Base-by-base conservation (phyloP, 1,140 invertebrate species). In the Plodia interpunctella region DNA sequence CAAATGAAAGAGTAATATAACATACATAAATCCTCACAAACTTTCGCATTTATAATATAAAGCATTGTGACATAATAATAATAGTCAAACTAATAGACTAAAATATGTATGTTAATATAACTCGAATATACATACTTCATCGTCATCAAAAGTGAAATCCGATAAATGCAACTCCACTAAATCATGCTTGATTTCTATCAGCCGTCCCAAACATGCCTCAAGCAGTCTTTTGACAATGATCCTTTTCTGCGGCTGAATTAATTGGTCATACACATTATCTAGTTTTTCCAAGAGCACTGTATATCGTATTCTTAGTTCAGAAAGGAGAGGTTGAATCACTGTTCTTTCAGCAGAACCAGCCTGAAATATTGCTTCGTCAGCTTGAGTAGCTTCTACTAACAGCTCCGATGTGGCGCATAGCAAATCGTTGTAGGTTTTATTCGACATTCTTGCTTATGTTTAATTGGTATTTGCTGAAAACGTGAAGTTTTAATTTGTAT, bases 221-320 rank as follows among this genome's bases (percentile, higher is more conserved):
- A 98, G 80, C 1, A 97, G 78, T 64, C 94, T 93, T 51, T 93
- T 93, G 0, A 98, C 90, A 2, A 98, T 88, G 25, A 94, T 74
- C 49, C 97, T 90, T 80, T 98, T 98, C 83, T 99, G 98, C 0
- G 97, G 97, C 77, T 99, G 98, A 21, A 98, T 91, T 58, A 98
- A 92, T 89, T 97, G 97, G 78, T 98, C 97, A 72, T 98, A 96
- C 59, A 96, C 96, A 62, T 93, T 87, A 73, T 96, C 94, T 9
- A 99, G 76, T 62, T 93, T 93, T 59, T 95, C 93, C 10, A 95
- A 92, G 0, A 96, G 91, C 13, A 94, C 85, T 2, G 97, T 94
- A 72, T 98, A 98, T 56, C 94, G 93, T 0, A 96, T 89, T 75
- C 96, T 96, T 4, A 96, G 74, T 19, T 92, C 92, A 0, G 91